Evolutionary conservation across 2,113 vertebrate genomes (phyloP), one percentile per base, ranked within the genome.

Genomic region (Eonycteris spelaea): DNA sequence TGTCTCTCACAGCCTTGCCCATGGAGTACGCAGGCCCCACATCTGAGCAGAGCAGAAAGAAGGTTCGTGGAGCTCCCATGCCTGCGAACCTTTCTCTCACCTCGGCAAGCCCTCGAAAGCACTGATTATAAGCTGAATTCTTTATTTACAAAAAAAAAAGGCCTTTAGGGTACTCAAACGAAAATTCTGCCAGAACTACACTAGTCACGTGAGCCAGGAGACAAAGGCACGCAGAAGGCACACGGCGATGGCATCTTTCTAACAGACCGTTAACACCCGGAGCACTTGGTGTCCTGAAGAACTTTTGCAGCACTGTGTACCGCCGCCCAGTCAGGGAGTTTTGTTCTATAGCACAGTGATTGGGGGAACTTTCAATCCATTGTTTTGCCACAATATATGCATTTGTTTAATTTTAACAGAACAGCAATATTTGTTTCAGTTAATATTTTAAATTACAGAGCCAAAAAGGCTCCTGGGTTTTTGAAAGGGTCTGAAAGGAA

Each of bases 1-100:
- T 70, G 84, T 95, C 98, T 97, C 97, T 98, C 97, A 77, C 26
- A 65, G 97, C 94, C 90, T 55, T 85, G 65, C 51, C 57, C 14
- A 4, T 28, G 71, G 53, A 92, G 53, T 43, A 8, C 45, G 75
- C 13, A 80, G 80, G 67, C 87, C 75, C 65, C 13, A 5, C 0
- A 0, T 53, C 38, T 59, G 51, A 10, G 68, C 79, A 55, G 13
- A 87, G 71, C 35, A 28, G 80, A 85, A 55, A 74, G 84, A 7
- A 5, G 55, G 77, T 87, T 82, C 68, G 8, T 33, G 8, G 35
- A 3, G 19, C 38, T 74, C 55, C 53, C 43, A 16, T 19, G 38
- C 35, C 94, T 33, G 0, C 3, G 79, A 45, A 65, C 13, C 88
- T 45, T 74, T 65, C 90, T 91, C 87, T 87, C 75, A 28, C 35